phyloP scores from a whole-genome alignment of 1,140 invertebrate species.

The Neodiprion fabricii region DNA sequence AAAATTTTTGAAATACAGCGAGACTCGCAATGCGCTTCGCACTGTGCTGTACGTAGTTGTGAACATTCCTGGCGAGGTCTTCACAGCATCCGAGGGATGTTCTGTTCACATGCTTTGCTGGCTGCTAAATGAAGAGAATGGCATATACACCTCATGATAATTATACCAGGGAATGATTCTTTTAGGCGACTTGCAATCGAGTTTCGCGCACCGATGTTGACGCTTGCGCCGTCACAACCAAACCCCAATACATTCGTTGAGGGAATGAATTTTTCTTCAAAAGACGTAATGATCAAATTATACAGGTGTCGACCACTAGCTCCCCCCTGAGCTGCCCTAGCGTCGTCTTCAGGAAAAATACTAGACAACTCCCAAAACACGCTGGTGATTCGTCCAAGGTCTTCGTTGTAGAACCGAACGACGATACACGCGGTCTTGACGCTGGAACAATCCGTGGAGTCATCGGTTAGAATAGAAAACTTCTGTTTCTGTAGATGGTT shows the following conservation, averaged over 20 bases:
- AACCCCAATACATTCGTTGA: constrained; percentile 49
- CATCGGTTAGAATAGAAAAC: constrained; percentile 47
- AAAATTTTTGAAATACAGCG: constrained; percentile 45
- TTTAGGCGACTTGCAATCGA: constrained; percentile 39
- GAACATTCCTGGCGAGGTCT: constrained; percentile 37
- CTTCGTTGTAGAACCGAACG: constrained; percentile 33
- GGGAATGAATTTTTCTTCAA: constrained; percentile 44
- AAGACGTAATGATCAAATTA: constrained; percentile 32
- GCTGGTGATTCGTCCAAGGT: constrained; percentile 18
- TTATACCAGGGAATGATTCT: constrained; percentile 39
- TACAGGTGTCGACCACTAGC: constrained; percentile 39
- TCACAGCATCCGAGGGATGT: constrained; percentile 20
- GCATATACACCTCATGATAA: constrained; percentile 46
- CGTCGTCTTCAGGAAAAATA: constrained; percentile 39
- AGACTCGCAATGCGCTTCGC: constrained; percentile 39
- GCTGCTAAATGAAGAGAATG: constrained; percentile 45
- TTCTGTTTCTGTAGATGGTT: constrained; percentile 30
- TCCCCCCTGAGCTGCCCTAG: constrained; percentile 37
- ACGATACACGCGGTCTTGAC: constrained; percentile 43
- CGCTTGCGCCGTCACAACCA: constrained; percentile 48
- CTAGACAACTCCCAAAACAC: constrained; percentile 24
- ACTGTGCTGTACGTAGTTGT: constrained; percentile 39
- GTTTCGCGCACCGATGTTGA: constrained; percentile 48
- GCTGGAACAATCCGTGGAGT: constrained; percentile 42
- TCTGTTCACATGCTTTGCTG: constrained; percentile 41